These are phyloP conservation scores for Danionella cerebrum DNA, from an alignment of 2,113 vertebrate genomes.

Conservation along the genomic window DNA sequence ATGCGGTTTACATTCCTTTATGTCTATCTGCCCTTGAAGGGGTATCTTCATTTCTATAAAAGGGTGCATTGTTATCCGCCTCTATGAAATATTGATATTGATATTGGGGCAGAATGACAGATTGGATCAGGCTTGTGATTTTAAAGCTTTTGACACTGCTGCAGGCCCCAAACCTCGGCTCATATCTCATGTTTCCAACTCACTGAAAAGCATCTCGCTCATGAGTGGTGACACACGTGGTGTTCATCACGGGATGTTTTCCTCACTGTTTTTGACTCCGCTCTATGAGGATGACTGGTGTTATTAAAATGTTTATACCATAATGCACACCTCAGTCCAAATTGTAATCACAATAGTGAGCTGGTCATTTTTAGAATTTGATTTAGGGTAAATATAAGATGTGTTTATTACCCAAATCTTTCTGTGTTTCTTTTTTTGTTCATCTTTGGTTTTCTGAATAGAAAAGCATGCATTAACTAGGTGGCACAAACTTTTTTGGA, in stretches of 20 bases:
- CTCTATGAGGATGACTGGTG: not conserved
- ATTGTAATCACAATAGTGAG: not conserved
- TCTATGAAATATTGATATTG: not conserved
- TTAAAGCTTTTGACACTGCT: not conserved
- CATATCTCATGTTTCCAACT: constrained; percentile 11
- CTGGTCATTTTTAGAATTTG: not conserved
- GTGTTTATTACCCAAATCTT: not conserved
- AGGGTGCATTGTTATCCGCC: constrained; percentile 13
- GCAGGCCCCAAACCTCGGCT: not conserved
- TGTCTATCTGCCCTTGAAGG: not conserved
- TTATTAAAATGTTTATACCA: constrained; percentile 1
- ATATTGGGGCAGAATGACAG: constrained; percentile 20
- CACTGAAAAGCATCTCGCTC: not conserved
- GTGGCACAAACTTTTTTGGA: too few species aligned
- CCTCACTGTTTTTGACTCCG: constrained; percentile 4
- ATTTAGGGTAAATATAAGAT: not conserved
- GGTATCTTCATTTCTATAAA: not conserved
- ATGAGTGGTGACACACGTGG: not conserved
- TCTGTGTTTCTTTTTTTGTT: not conserved
- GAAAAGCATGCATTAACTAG: too few species aligned
- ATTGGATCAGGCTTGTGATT: constrained; percentile 2
- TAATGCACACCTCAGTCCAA: not conserved
- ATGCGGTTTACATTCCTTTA: constrained; percentile 5
- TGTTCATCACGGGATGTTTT: not conserved
- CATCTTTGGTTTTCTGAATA: too few species aligned